Evolutionary conservation across 2,113 vertebrate genomes (phyloP), one percentile per base, ranked within the genome.

Genomic region (Eudyptes chrysolophus): DNA sequence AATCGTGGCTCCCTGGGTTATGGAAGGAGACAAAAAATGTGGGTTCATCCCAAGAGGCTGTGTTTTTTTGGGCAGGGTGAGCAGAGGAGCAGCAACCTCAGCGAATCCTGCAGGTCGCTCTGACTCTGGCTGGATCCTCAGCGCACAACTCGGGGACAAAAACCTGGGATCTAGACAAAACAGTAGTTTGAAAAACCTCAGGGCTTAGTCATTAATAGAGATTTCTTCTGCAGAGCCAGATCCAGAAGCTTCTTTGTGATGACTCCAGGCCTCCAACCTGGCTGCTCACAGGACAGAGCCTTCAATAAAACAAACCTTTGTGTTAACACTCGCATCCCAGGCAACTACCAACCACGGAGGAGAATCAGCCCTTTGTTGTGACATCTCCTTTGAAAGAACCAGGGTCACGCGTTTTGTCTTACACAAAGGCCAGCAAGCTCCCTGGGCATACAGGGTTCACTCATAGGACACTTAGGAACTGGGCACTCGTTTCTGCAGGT

Each of bases 371-470:
- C 32, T 72, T 58, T 16, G 4, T 62, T 64, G 32, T 52, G n/a
- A 65, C 52, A 22, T 20, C 32, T 79, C 52, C 70, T 81, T 70
- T 60, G 82, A 64, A 66, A 48, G 62, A 87, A 46, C 13, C 13
- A 15, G 27, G 8, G 25, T 54, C 36, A 62, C 0, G 1, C 1
- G 0, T 66, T 69, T 65, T n/a, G 6, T 38, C n/a, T 54, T 60
- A 40, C 1, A 1, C 70, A 57, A 57, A 55, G 68, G 21, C 5
- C 25, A 71, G 40, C 25, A 76, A 80, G 48, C 8, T 88, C 36
- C 22, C 46, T 81, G 32, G 9, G 15, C 21, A 27, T n/a, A 12
- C 24, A 72, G 15, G 7, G 10, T 42, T 86, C 46, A 27, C 16
- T 29, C 46, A 5, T 17, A 27, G 48, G 61, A 57, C 32, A 22